A percentile compares a stretch with the other conserved stretches of the same genome.
phyloP scores from a whole-genome alignment of 2,888 invertebrate genomes.

The Drosophila niveifrons region DNA sequence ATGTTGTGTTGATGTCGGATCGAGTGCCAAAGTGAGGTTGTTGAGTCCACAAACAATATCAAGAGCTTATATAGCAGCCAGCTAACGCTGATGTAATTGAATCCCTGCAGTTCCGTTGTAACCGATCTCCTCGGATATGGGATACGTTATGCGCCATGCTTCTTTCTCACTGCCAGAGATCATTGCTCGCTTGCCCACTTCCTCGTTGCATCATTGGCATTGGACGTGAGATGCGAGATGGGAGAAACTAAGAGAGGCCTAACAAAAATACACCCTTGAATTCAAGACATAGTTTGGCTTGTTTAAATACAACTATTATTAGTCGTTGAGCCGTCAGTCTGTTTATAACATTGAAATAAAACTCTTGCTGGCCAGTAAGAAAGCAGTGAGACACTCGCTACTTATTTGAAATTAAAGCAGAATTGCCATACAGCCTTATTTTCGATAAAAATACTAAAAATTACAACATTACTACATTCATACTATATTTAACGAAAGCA shows the following conservation, averaged over 20 bases:
- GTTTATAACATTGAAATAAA: too few relatives aligned
- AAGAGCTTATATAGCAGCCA: conserved; percentile 44
- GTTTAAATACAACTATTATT: too few relatives aligned
- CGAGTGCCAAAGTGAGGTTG: conserved; percentile 25
- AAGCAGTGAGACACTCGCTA: too few relatives aligned
- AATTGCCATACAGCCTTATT: too few relatives aligned
- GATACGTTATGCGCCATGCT: conserved; percentile 10
- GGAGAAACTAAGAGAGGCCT: background rate
- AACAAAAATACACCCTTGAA: background rate
- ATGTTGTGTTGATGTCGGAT: conserved; percentile 11
- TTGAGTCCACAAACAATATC: conserved; percentile 7
- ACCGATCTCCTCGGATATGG: conserved; percentile 43
- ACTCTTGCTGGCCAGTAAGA: background rate
- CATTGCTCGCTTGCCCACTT: conserved; percentile 37
- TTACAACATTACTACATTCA: too few relatives aligned
- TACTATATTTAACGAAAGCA: too few relatives aligned
- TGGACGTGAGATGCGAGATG: background rate
- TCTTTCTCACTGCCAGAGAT: conserved; percentile 17
- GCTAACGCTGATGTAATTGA: conserved; percentile 30
- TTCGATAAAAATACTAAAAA: too few relatives aligned
- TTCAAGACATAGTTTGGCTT: too few relatives aligned
- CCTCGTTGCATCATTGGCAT: conserved; percentile 34
- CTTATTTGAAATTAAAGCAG: too few relatives aligned
- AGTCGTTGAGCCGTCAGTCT: too few relatives aligned
- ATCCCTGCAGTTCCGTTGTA: conserved; percentile 49